Evolutionary conservation across 2,888 invertebrate genomes (phyloP), one percentile per base, ranked within the genome.

Genomic region (Tachystola acroxantha): DNA sequence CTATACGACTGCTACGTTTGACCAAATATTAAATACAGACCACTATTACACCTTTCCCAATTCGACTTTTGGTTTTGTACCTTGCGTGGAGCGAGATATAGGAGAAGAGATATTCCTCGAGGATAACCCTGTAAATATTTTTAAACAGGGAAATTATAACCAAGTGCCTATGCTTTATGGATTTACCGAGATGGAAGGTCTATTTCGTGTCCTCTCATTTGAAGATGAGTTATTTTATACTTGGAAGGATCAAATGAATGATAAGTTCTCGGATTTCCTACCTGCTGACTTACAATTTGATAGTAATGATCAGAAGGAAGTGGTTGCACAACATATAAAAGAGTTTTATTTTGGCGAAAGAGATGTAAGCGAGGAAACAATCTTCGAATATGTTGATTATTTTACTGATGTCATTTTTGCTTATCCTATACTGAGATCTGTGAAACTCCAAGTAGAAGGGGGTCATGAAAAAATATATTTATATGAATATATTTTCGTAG

Each of bases 251-350:
- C 34, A 33, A 40, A 67, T 76, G 66, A 75, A 72, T 42, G 43
- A 56, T 10, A 64, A 64, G 1, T 72, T 78, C 41, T 54, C 62
- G 0, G 58, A 70, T n/a, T n/a, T n/a, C n/a, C n/a, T n/a, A n/a
- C n/a, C n/a, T n/a, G n/a, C n/a, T n/a, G n/a, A n/a, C n/a, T 46
- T 79, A 2, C 38, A 57, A 26, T 69, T 69, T 45, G 36, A 48
- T 6, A 53, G 19, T 32, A 39, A 48, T 2, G 30, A 45, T 16
- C 48, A 72, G 37, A 68, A 44, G 40, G 48, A 64, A 35, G 32
- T 44, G 33, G 45, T 73, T 3, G 53, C 58, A 1, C 32, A 52
- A 10, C 14, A 39, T 30, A 36, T 71, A 0, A 74, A 68, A 40
- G 30, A 58, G 28, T 64, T 64, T 40, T 63, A 65, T 28, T 71